Evolutionary conservation across 2,797 vertebrate species (phyloP), one percentile per base, ranked within the genome.

Genomic region (Lepus oiostolus): DNA sequence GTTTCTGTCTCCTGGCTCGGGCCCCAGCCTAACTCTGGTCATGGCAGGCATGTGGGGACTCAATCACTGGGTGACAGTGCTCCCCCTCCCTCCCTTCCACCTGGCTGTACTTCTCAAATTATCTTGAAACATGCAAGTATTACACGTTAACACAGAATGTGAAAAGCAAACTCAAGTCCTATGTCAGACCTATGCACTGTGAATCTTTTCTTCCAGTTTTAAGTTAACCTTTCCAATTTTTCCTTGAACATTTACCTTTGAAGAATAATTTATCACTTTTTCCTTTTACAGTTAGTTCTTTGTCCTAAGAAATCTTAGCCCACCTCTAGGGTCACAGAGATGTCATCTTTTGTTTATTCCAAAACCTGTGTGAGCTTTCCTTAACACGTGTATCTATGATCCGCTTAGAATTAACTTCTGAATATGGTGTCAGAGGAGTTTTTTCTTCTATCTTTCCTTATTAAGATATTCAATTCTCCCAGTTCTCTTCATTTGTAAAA

Each of bases 291-390:
- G 38, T 80, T 42, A 77, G 19, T 79, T 9, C 22, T 88, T 62
- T 47, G 13, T 54, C 60, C 70, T 50, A 90, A 81, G 42, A 85
- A 91, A 52, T 68, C 28, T 80, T 50, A 63, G 24, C 21, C 19
- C 22, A 74, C 7, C 4, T 22, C 14, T 47, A 65, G 50, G 4
- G 42, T 74, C 32, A 85, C 22, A 26, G 50, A 32, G 28, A 83
- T 30, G 13, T 16, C 68, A 35, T 30, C 7, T 90, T 93, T 47
- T 58, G 52, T 89, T 76, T 90, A 38, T 74, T 79, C 35, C 60
- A 32, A 90, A 72, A 75, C 16, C 52, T 91, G 79, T 62, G 42
- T 14, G 62, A 50, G 54, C 74, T 82, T 95, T 89, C 68, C 67
- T 79, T 38, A 67, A 65, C 7, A 32, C 26, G 74, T 89, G 54